Evolutionary conservation across 2,888 invertebrate species (phyloP), one percentile per base, ranked within the genome.

Genomic region (Calliphora vomitoria): DNA sequence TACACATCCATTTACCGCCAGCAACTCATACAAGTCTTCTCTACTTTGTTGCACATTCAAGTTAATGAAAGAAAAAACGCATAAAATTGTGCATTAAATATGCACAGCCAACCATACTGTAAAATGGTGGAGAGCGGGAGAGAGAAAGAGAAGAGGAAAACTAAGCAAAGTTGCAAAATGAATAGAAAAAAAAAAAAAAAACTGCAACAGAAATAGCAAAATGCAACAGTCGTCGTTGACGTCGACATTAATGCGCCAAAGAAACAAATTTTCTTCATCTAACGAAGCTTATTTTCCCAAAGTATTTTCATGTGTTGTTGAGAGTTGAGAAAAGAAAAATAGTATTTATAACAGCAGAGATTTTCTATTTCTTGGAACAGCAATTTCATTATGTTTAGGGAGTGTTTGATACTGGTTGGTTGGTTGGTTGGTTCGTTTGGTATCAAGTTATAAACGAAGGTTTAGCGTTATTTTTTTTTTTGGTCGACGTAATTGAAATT

Each of bases 31-130:
- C 68, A 69, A 13, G 47, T 55, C 15, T 69, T 44, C 68, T 55
- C 38, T 75, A 55, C 58, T 55, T 69, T 69, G 44, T 68, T 68
- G 68, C 47, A 58, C 69, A 68, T 78, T 78, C 41, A 68, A 79
- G 68, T 69, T 69, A 69, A 78, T 68, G 68, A 68, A 66, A 55
- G 55, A 53, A 44, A 25, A 75, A 75, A 72, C 25, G 25, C 44
- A 74, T 58, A 15, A 41, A 44, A 58, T 41, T 55, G 31, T 75
- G 11, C 8, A 44, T 11, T 60, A 35, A 58, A 47, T 62, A 62
- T 62, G 35, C 13, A 31, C 31, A 13, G 4, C 11, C 60, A 75
- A 47, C 38, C 71, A 18, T 13, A 6, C 38, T 13, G 20, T 25
- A 25, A 25, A 58, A n/a, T 5, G 4, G 6, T 13, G 8, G 15